Evolutionary conservation across 1,140 invertebrate genomes (phyloP), one percentile per base, ranked within the genome.

Genomic region (Eciton burchellii): DNA sequence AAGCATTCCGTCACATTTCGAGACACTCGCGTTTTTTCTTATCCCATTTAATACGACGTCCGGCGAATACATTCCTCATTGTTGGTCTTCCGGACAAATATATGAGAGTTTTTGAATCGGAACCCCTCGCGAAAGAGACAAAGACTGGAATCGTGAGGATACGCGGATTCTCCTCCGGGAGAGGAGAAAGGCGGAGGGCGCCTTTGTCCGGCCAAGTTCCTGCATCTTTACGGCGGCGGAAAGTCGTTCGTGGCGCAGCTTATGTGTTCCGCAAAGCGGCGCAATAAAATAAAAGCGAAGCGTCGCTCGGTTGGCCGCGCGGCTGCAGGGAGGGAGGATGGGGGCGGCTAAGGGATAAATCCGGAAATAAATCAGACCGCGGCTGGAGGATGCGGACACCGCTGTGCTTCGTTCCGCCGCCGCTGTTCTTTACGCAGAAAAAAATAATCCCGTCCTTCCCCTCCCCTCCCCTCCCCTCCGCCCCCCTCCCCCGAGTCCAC

Each of bases 341-440:
- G 14, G 62, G 9, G 16, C 57, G 74, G 59, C 21, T 21, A 49
- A 54, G 19, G 70, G 72, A 83, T 66, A 85, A 83, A 83, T 77
- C 81, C 72, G 52, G 60, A 59, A 83, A 85, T 85, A 85, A 85
- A 85, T 85, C 84, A 79, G 81, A 82, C 71, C 43, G 35, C 6
- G 6, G 14, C 24, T n/a, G n/a, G 26, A 24, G 66, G 71, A 47
- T 57, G 54, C 14, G 52, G 62, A 52, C 29, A n/a, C 12, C 21
- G 21, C 26, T 12, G 57, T 49, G 63, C 12, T 63, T 63, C 29
- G 73, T 76, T 57, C 43, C 43, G 43, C 62, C 41, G 43, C 45
- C 45, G 35, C 35, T 6, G 49, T 65, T 79, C 49, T 79, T 79
- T 57, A 79, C 29, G 35, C 35, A 35, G 35, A 35, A 35, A 35